phyloP scores from a whole-genome alignment of 2,888 invertebrate species.

The Zaprionus lineosus region DNA sequence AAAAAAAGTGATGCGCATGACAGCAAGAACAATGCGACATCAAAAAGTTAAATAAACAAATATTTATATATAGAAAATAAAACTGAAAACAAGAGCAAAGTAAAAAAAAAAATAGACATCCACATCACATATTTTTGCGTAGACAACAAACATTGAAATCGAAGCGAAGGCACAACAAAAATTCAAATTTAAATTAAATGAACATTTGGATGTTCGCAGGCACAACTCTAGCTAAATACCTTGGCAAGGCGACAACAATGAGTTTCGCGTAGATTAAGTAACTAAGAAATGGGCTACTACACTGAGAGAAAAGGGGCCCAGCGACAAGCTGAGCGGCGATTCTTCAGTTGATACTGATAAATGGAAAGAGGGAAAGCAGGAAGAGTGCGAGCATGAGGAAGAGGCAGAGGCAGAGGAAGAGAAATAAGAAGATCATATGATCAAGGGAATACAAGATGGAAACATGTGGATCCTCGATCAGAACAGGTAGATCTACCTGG shows the following conservation, averaged over 20 bases:
- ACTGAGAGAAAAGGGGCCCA: conserved; percentile 27
- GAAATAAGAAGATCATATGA: too few relatives aligned
- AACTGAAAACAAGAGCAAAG: conserved; percentile 10
- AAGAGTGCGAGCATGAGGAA: too few relatives aligned
- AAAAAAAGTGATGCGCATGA: conserved; percentile 67
- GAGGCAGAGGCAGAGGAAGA: too few relatives aligned
- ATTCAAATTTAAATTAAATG: conserved; percentile 44
- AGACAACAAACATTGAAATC: conserved; percentile 63
- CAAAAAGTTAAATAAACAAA: conserved; percentile 5
- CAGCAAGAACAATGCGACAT: conserved; percentile 49
- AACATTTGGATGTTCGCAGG: conserved; percentile 64
- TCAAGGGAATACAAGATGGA: too few relatives aligned
- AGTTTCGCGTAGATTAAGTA: conserved; percentile 70
- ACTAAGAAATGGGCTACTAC: conserved; percentile 53
- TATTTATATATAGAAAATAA: too few relatives aligned
- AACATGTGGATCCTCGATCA: too few relatives aligned
- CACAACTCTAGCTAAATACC: conserved; percentile 63
- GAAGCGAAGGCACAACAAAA: conserved; percentile 44
- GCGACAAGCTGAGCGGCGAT: background rate
- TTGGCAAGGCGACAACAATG: conserved; percentile 76
- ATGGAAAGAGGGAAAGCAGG: conserved; percentile 22
- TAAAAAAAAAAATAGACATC: conserved; percentile 33
- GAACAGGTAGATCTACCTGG: too few relatives aligned
- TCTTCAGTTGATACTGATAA: background rate
- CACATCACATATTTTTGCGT: conserved; percentile 64